A percentile compares a stretch with the other conserved stretches of the same genome.
Evolutionary conservation across 2,888 invertebrate genomes (phyloP).

Genomic region (Hydraecia micacea): DNA sequence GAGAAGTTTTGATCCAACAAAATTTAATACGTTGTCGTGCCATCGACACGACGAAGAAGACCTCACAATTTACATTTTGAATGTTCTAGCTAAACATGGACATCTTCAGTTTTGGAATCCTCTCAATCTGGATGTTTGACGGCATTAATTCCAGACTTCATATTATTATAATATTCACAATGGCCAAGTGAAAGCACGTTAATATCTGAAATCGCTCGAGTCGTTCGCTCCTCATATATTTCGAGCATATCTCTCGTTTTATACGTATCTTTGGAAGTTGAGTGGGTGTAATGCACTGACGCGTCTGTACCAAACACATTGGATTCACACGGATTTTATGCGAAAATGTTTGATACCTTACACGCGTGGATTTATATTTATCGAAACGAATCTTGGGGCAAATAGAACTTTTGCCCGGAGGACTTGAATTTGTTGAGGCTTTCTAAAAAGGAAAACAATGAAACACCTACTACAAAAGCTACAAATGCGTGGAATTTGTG

Average conservation of each 20-base stretch:
- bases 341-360: conserved; percentile 53
- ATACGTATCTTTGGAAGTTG: conserved; percentile 71
- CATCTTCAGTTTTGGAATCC: not conserved
- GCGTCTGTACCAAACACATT: conserved; percentile 49
- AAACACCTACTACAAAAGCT: not conserved
- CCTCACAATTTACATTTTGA: not conserved
- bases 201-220: conserved; percentile 54
- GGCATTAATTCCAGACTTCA: conserved; percentile 36
- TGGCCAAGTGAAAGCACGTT: conserved; percentile 51
- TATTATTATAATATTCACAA: conserved; percentile 47
- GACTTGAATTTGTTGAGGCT: not conserved
- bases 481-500: not conserved
- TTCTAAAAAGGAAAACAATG: not conserved
- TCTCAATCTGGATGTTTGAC: not conserved
- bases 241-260: conserved; percentile 72
- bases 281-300: conserved; percentile 73
- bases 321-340: conserved; percentile 58
- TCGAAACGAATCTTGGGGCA: conserved; percentile 6
- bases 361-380: conserved; percentile 51
- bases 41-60: not conserved
- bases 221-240: conserved; percentile 69
- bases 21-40: not conserved
- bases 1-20: not conserved
- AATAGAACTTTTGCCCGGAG: conserved; percentile 14
- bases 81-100: not conserved